phyloP scores from a whole-genome alignment of 2,797 vertebrate genomes.

The Sebastes wilsoni region DNA sequence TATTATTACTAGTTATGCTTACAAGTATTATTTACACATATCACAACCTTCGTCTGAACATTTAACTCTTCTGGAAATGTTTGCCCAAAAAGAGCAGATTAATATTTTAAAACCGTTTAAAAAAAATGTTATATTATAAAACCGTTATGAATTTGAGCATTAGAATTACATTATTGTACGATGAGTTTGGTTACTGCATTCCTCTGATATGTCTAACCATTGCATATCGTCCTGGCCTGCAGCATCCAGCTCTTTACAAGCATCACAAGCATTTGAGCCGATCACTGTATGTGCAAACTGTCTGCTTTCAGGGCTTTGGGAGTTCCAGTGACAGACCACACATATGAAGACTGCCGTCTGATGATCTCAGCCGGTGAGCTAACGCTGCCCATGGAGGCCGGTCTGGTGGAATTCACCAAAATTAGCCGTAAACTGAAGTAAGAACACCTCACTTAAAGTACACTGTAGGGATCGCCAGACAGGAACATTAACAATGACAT shows the following conservation, averaged over 20 bases:
- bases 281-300: not conserved
- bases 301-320: constrained; percentile 83
- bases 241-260: not conserved
- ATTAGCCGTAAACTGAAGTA: constrained; percentile 96
- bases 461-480: not conserved
- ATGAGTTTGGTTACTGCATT: not conserved
- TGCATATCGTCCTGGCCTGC: not conserved
- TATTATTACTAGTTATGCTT: too few relatives aligned
- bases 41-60: too few relatives aligned
- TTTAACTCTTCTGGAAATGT: too few relatives aligned
- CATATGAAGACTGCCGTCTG: constrained; percentile 95
- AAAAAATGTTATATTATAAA: too few relatives aligned
- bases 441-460: constrained; percentile 26
- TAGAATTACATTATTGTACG: not conserved
- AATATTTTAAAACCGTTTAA: too few relatives aligned
- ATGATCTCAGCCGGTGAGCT: constrained; percentile 98
- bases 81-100: too few relatives aligned
- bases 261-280: not conserved
- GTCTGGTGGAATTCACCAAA: constrained; percentile 98
- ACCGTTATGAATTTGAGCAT: too few relatives aligned
- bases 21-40: too few relatives aligned
- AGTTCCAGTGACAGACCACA: constrained; percentile 93
- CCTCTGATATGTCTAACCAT: not conserved
- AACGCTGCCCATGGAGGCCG: constrained; percentile 97
- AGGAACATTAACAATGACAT: not conserved